Percentiles rank a stretch among this genome's conserved stretches.
phyloP scores from a whole-genome alignment of 37 sponge, comb jelly and placozoan genomes.

The Dysidea cf. avara region DNA sequence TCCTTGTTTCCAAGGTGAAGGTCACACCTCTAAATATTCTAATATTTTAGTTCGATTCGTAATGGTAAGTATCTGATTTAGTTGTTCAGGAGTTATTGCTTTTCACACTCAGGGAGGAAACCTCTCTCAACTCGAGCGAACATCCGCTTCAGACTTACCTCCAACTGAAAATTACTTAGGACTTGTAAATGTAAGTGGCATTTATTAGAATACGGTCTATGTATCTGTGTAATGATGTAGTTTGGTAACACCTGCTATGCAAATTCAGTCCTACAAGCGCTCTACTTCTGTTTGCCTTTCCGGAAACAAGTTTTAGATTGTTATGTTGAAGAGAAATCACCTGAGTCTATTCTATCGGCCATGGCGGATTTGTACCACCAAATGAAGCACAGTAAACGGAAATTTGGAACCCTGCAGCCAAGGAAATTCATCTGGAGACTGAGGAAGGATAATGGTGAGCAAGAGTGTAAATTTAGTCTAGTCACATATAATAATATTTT shows the following conservation, averaged over 20 bases:
- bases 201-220: background rate
- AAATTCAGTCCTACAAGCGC: slow-evolving; percentile 95
- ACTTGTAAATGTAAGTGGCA: slow-evolving; percentile 58
- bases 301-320: slow-evolving; percentile 64
- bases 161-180: slow-evolving; percentile 57
- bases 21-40: no score
- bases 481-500: background rate
- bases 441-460: slow-evolving; percentile 85
- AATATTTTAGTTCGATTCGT: background rate
- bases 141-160: slow-evolving; percentile 32
- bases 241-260: slow-evolving; percentile 99
- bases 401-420: slow-evolving; percentile 44
- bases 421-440: slow-evolving; percentile 63
- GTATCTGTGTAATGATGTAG: slow-evolving; percentile 13
- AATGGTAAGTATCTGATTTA: background rate
- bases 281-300: slow-evolving; percentile 94
- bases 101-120: slow-evolving; percentile 35
- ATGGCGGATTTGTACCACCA: slow-evolving; percentile 84
- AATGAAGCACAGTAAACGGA: slow-evolving; percentile 54
- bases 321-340: slow-evolving; percentile 9
- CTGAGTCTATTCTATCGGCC: slow-evolving; percentile 74
- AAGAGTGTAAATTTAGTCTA: background rate
- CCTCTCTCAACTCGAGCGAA: slow-evolving; percentile 26
- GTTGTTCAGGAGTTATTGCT: background rate
- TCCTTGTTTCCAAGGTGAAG: no score